Evolutionary conservation across 2,113 vertebrate species (phyloP).

Genomic region (Taurulus bubalis): DNA sequence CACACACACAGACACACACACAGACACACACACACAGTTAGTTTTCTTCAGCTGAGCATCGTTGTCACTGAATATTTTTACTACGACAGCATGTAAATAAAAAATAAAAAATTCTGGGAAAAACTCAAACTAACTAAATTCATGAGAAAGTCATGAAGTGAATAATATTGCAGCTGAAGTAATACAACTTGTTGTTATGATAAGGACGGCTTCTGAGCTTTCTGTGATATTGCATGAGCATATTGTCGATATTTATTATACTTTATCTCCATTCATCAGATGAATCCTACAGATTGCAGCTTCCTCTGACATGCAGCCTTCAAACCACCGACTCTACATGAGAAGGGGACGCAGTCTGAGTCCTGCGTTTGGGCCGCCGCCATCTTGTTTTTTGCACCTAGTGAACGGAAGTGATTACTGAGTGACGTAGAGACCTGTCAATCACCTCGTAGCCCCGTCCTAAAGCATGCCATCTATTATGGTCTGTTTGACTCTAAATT

Average conservation of each 20-base stretch:
- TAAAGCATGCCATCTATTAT: too few relatives aligned
- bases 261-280: neutral
- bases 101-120: neutral
- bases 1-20: neutral
- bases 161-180: neutral
- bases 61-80: neutral
- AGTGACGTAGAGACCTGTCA: too few relatives aligned
- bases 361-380: too few relatives aligned
- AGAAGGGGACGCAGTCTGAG: too few relatives aligned
- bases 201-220: neutral
- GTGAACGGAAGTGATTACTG: too few relatives aligned
- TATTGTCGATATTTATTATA: neutral
- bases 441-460: too few relatives aligned
- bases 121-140: neutral
- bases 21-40: slow-evolving; percentile 9
- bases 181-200: too few relatives aligned
- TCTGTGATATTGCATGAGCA: neutral
- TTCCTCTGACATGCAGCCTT: neutral
- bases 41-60: neutral
- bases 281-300: neutral
- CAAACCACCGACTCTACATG: too few relatives aligned
- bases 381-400: too few relatives aligned
- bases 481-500: too few relatives aligned
- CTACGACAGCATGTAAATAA: neutral
- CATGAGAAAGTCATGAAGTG: too few relatives aligned